Evolutionary conservation across 2,113 vertebrate species (phyloP).

Genomic region (cattle (Bos taurus)): DNA sequence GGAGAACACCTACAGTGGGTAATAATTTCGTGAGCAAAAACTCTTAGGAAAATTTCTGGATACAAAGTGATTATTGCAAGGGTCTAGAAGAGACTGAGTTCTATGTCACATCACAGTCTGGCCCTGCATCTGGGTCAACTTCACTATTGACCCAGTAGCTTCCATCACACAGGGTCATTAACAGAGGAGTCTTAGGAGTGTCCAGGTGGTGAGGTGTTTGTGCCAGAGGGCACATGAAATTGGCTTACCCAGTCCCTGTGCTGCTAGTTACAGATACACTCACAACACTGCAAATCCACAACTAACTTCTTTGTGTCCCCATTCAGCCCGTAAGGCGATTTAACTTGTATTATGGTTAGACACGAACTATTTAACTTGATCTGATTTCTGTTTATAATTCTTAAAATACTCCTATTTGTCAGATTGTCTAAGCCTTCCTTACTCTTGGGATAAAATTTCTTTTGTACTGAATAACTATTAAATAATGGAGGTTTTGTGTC

Average conservation of each 20-base stretch:
- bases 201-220: neutral
- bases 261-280: neutral
- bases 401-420: slow-evolving; percentile 1
- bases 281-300: neutral
- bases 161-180: neutral
- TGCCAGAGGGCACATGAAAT: neutral
- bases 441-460: neutral
- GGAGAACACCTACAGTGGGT: neutral
- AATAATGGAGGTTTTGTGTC: neutral
- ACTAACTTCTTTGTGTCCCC: neutral
- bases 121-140: neutral
- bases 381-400: slow-evolving; percentile 35
- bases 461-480: neutral
- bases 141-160: neutral
- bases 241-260: neutral
- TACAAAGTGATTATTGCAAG: neutral
- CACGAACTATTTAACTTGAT: neutral
- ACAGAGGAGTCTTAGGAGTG: neutral
- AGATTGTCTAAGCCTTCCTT: neutral
- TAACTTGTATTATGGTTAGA: neutral
- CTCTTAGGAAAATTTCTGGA: neutral
- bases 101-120: neutral
- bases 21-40: neutral
- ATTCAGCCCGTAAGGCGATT: neutral
- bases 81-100: neutral